phyloP scores from a whole-genome alignment of 1,140 invertebrate species.

The Teleogryllus occipitalis region DNA sequence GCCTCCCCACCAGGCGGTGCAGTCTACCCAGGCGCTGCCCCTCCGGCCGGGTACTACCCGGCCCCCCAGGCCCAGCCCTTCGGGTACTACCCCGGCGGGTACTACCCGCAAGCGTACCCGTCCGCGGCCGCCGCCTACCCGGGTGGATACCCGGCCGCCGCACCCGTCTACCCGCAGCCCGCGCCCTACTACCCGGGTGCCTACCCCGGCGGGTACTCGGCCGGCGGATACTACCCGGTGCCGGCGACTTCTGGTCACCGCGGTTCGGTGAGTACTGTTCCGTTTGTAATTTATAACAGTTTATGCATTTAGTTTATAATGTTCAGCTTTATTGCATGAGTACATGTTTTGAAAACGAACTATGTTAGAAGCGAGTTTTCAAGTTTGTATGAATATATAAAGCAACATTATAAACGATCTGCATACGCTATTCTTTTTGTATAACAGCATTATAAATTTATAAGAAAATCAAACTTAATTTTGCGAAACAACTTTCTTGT shows the following conservation, averaged over 20 bases:
- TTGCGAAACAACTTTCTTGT: no score
- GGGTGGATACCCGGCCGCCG: background rate
- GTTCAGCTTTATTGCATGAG: no score
- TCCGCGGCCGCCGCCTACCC: background rate
- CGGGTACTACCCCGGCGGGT: slow-evolving; percentile 7
- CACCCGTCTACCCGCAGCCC: background rate
- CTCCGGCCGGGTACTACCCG: background rate
- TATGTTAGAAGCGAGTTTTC: no score
- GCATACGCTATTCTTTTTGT: no score
- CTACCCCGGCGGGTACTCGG: background rate
- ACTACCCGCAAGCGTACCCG: background rate
- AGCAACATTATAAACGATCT: no score
- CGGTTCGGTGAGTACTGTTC: no score
- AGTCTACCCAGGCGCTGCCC: background rate
- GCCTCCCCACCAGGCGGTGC: slow-evolving; percentile 12
- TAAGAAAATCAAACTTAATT: no score
- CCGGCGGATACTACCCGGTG: background rate
- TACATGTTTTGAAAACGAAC: no score
- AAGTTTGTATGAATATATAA: no score
- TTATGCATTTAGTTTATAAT: no score
- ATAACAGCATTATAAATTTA: no score
- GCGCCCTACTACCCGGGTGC: background rate
- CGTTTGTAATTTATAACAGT: background rate
- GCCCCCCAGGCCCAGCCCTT: background rate
- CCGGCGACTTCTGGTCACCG: background rate